Evolutionary conservation across 2,113 vertebrate genomes (phyloP), one percentile per base, ranked within the genome.

Genomic region (Lepisosteus osseus): DNA sequence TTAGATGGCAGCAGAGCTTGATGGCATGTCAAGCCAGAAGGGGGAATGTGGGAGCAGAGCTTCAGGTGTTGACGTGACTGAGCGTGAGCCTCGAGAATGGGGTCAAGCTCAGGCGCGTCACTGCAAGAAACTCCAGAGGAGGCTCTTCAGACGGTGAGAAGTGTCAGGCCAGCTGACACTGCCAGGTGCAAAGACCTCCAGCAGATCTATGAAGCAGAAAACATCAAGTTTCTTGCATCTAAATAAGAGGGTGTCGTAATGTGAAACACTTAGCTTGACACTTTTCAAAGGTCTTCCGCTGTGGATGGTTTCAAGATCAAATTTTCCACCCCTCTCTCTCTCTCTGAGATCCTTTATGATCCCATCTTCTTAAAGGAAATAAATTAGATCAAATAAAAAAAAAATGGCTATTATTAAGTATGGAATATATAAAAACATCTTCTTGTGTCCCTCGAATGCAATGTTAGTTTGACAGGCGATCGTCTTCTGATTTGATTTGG

Each of bases 41-140:
- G 11, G 13, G n/a, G 14, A 59, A 59, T 59, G 57, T 59, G 57
- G 71, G 74, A 0, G 61, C 70, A 40, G 54, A 64, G 65, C 74
- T 45, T 0, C 3, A 77, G 71, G 40, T 74, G 65, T 9, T 77
- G 74, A 17, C 44, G 61, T 72, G 75, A 29, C 65, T 77, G 66
- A 81, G 70, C 74, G 65, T 43, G 71, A 68, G 69, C 75, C 47
- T 63, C 3, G 0, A 68, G 61, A 68, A 72, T 69, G 42, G 9
- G 69, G 17, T 75, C 83, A 78, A 57, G 80, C 72, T 72, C 75
- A 72, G 54, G 55, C 79, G 54, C 68, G 76, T 78, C 69, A 70
- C 69, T 70, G 70, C 42, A 61, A 77, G 79, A 29, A 73, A 45
- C 41, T 73, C 76, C 45, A 80, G 65, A 64, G 67, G 59, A 41